A percentile compares a stretch with the other conserved stretches of the same genome.
Conservation (phyloP, 1,140 invertebrate genomes). For the Monomorium pharaonis region DNA sequence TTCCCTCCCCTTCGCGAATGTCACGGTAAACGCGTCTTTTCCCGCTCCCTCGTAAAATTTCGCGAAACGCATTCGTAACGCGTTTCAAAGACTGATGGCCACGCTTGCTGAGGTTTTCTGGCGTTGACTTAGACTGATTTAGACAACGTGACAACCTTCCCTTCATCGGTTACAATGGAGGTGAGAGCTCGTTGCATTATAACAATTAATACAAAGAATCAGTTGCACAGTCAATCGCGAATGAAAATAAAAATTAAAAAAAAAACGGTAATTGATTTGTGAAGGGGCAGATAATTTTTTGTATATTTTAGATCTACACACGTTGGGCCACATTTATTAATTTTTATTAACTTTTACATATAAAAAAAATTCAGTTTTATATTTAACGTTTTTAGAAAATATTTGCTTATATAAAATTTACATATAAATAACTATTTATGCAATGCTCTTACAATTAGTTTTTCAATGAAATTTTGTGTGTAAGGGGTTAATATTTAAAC, state of each 20-base stretch:
- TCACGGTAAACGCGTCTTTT: background rate
- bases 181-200: slow-evolving; percentile 57
- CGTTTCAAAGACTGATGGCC: slow-evolving; percentile 25
- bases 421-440: too few relatives aligned
- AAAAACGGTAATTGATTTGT: background rate
- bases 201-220: too few relatives aligned
- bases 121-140: slow-evolving; percentile 60
- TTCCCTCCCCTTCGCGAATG: background rate
- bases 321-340: too few relatives aligned
- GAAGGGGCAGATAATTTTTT: background rate
- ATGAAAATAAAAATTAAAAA: too few relatives aligned
- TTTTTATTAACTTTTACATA: too few relatives aligned
- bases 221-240: too few relatives aligned
- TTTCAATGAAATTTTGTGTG: too few relatives aligned
- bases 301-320: too few relatives aligned
- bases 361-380: too few relatives aligned
- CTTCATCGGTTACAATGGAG: slow-evolving; percentile 65
- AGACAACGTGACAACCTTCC: background rate
- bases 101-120: slow-evolving; percentile 41
- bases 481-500: background rate
- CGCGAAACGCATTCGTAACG: slow-evolving; percentile 35
- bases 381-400: too few relatives aligned
- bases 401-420: too few relatives aligned
- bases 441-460: too few relatives aligned
- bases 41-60: slow-evolving; percentile 51